Evolutionary conservation across 2,797 vertebrate species (phyloP).

Genomic region (Myripristis jacobus): DNA sequence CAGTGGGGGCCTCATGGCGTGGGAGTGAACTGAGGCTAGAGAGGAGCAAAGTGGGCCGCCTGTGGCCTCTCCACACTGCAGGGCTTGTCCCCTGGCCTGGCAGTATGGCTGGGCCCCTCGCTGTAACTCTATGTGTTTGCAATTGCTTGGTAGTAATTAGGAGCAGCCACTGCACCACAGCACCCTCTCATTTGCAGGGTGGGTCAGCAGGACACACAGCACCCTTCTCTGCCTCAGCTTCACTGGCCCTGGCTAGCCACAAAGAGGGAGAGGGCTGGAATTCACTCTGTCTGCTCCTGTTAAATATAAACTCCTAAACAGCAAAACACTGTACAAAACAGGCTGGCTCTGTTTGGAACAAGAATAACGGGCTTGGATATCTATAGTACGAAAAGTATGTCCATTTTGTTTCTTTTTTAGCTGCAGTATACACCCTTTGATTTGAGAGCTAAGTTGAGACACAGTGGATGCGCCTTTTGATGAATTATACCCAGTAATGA

Average conservation of each 20-base stretch:
- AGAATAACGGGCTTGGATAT: conserved; percentile 62
- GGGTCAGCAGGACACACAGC: conserved; percentile 82
- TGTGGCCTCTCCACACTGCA: conserved; percentile 76
- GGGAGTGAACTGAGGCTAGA: conserved; percentile 74
- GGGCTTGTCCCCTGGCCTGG: conserved; percentile 76
- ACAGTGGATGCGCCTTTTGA: conserved; percentile 43
- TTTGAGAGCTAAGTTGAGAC: conserved; percentile 49
- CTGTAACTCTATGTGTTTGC: conserved; percentile 76
- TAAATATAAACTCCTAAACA: conserved; percentile 82
- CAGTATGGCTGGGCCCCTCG: conserved; percentile 62
- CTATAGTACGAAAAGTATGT: conserved; percentile 47
- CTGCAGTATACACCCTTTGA: conserved; percentile 33
- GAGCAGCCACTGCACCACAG: conserved; percentile 77
- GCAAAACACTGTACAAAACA: conserved; percentile 67
- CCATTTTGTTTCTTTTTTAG: conserved; percentile 41
- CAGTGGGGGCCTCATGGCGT: conserved; percentile 70
- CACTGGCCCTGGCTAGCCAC: conserved; percentile 73
- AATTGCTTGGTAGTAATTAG: conserved; percentile 86
- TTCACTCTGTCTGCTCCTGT: conserved; percentile 77
- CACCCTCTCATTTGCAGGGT: conserved; percentile 88
- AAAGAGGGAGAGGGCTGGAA: conserved; percentile 77
- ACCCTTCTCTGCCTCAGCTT: conserved; percentile 75
- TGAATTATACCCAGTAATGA: conserved; percentile 61
- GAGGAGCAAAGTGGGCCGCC: conserved; percentile 69
- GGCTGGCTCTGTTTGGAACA: conserved; percentile 58